A percentile compares a stretch with the other conserved stretches of the same genome.
Evolutionary conservation across 2,113 vertebrate genomes (phyloP).

Genomic region (Oceanites oceanicus): DNA sequence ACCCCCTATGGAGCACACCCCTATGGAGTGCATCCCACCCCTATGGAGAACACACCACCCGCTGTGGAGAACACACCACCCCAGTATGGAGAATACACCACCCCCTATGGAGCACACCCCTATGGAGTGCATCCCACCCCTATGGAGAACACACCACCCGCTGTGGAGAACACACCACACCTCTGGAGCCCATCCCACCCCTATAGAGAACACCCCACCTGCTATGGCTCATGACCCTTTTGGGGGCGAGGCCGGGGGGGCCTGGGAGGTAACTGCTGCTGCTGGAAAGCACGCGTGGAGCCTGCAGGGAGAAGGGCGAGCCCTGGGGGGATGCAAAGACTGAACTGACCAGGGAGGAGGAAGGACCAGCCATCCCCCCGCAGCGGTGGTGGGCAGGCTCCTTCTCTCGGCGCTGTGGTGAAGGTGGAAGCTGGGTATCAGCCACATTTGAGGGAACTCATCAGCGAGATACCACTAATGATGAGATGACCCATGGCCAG

Average conservation of each 20-base stretch:
- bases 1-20: too few species aligned
- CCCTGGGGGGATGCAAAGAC: background rate
- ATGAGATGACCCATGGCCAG: background rate
- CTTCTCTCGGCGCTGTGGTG: fast-evolving
- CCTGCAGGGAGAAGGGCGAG: fast-evolving
- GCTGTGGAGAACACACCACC: background rate
- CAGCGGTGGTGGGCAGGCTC: background rate
- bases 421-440: background rate
- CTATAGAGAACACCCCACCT: background rate
- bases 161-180: background rate
- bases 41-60: background rate
- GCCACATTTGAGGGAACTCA: background rate
- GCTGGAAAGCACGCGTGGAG: background rate
- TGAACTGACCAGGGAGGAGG: background rate
- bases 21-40: background rate
- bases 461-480: background rate
- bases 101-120: too few species aligned
- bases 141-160: background rate
- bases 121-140: background rate
- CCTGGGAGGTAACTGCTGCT: background rate
- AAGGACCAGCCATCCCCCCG: fast-evolving
- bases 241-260: background rate
- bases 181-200: background rate
- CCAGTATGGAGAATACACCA: background rate
- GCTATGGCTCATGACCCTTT: too few species aligned